Evolutionary conservation across 2,888 invertebrate genomes (phyloP), one percentile per base, ranked within the genome.

Genomic region (Tetramorium bicarinatum): DNA sequence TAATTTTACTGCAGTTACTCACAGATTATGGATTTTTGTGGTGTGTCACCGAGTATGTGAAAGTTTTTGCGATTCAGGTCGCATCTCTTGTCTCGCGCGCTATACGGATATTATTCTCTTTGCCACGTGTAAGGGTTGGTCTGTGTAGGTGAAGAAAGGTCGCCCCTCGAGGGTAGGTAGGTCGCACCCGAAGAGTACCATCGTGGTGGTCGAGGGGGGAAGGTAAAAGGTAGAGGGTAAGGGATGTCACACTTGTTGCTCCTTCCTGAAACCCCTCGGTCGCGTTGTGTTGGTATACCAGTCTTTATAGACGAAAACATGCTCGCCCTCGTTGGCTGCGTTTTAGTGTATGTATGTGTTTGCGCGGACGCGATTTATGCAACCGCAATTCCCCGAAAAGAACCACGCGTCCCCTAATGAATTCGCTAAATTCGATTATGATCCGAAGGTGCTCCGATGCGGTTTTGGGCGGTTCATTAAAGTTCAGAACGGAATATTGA

Each of bases 211-310:
- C 52, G 52, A 67, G 86, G 84, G 52, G 84, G 80, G 83, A 86
- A 90, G 88, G 88, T 91, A 82, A 86, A 86, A 90, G 86, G 88
- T 88, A 83, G 85, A 87, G 83, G 82, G 87, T 74, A 89, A 87
- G 88, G 88, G 90, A 88, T 88, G 86, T 91, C 89, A 86, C 92
- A 92, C 92, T 92, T 92, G 92, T 92, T 92, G 92, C 92, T 91
- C 85, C 89, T 87, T 85, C 86, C 90, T 90, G 85, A 87, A 87
- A 77, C 85, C 71, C 74, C 88, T 82, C 85, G 67, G 64, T n/a
- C 59, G 82, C 77, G 77, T 66, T 71, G 77, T 56, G 54, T 67
- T 79, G 69, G 52, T 85, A 87, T 77, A 76, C 69, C 87, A 76
- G 69, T 82, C 85, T 86, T 80, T 87, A 59, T 71, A 86, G 80